Evolutionary conservation across 1,140 invertebrate species (phyloP), one percentile per base, ranked within the genome.

Genomic region (Dinoponera quadriceps): DNA sequence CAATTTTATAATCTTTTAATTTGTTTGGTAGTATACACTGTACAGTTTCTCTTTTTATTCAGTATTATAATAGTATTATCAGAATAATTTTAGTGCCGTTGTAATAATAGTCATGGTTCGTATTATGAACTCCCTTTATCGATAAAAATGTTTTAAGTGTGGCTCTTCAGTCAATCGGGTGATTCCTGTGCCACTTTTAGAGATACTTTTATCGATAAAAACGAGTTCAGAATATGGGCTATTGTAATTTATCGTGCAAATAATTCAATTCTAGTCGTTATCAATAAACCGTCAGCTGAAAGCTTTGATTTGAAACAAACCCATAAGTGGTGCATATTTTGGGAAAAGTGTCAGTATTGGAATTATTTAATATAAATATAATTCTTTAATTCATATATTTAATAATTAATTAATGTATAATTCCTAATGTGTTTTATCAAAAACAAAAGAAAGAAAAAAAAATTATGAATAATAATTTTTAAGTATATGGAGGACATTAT

Each of bases 281-380:
- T 22, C 13, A 57, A n/a, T 80, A 65, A 48, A 13, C 18, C 38
- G 1, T 72, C 18, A 18, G 16, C 44, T 65, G 1, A 63, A 14
- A 65, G 20, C 18, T 25, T 62, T 33, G 55, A 62, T 65, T 63
- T 54, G 22, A 66, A 54, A 38, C 22, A 4, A 54, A 25, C 9
- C 57, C 44, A 68, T 16, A 11, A 18, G 14, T 51, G 44, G 20
- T 73, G 59, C 38, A 65, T 44, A 69, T 29, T 72, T 84, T 78
- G 88, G 91, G 91, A 86, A 89, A 86, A 49, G 89, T 91, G 91
- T 88, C 91, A 92, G 91, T 92, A 84, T 89, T 3, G 27, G n/a
- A 62, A 69, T 54, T 20, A 66, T 57, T 68, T 78, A 25, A 29
- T 55, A 57, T 27, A 48, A 13, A 80, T 62, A 33, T 74, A 33